Base-by-base conservation (phyloP, 1,140 invertebrate genomes). In the Araneus ventricosus region DNA sequence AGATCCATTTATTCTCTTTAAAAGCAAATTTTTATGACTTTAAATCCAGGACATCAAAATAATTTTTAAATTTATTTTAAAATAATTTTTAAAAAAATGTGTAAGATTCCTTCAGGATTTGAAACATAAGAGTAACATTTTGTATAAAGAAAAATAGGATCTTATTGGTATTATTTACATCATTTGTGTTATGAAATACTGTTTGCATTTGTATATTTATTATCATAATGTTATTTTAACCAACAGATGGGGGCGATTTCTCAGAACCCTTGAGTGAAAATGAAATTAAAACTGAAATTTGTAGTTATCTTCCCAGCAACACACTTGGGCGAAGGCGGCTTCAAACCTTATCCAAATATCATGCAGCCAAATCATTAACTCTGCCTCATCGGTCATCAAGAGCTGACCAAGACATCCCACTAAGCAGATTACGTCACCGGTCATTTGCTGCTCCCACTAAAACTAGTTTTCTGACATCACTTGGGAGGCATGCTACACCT, bases 231-330 rank as follows among this genome's bases (percentile, higher is more conserved):
- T 67, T 27, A 27, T 22, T 75, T 75, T 75, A 20, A n/a, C 10
- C 20, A 52, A 45, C 45, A 84, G 82, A 84, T 57, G 45, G n/a
- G 2, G 57, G 57, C 14, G 59, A 67, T 88, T 41, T 27, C 3
- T 7, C 80, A 2, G 52, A 84, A 30, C 27, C 22, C 61, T 17
- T 84, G 52, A 91, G 20, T 34, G 75, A 84, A 39, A 67, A 59
- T 45, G 75, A 92, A 52, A 82, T 92, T 17, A 85, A 86, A 92
- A 86, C 80, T 52, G 90, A 92, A 61, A 85, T 92, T 14, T 92
- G 52, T 52, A 92, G 82, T 75, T 41, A 34, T 37, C 57, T 92
- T 10, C 90, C 90, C 3, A 92, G 90, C 24, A 85, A 92, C 24
- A 92, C 90, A 27, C 57, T 92, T 75, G 41, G 75, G 24, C 59